Evolutionary conservation across 2,113 vertebrate species (phyloP).

Genomic region (Columba livia): DNA sequence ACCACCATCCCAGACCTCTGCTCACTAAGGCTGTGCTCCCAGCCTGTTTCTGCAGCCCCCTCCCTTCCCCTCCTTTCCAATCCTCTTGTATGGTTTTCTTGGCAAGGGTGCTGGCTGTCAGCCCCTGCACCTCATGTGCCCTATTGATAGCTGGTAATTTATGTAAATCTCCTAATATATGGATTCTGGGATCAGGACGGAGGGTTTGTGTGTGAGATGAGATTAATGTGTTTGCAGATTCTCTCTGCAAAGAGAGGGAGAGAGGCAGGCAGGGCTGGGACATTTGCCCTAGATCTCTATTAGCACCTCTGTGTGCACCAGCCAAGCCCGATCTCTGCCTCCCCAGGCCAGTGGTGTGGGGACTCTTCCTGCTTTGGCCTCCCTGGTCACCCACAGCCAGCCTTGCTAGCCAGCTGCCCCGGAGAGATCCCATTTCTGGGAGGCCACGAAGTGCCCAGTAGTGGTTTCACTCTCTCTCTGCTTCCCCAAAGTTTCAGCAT

Average conservation of each 20-base stretch:
- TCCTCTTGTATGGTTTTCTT: slow-evolving; percentile 57
- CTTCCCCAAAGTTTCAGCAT: background rate
- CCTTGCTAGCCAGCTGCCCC: background rate
- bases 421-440: background rate
- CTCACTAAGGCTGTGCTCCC: background rate
- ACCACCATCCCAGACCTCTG: background rate
- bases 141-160: slow-evolving; percentile 72
- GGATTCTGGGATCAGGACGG: slow-evolving; percentile 64
- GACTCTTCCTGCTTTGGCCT: background rate
- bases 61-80: slow-evolving; percentile 23
- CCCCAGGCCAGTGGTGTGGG: rapidly evolving
- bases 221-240: slow-evolving; percentile 73
- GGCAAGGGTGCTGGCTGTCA: slow-evolving; percentile 61
- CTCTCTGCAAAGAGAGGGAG: slow-evolving; percentile 49
- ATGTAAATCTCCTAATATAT: slow-evolving; percentile 72
- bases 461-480: background rate
- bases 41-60: background rate
- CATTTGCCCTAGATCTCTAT: slow-evolving; percentile 40
- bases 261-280: slow-evolving; percentile 35
- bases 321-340: background rate
- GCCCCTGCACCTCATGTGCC: slow-evolving; percentile 56
- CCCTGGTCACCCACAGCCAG: background rate
- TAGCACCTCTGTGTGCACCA: background rate
- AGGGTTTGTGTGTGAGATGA: slow-evolving; percentile 69
- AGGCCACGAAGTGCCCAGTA: background rate